These are phyloP conservation scores for Actenoides hombroni DNA, from an alignment of 2,113 vertebrate genomes.

Conservation along the genomic window DNA sequence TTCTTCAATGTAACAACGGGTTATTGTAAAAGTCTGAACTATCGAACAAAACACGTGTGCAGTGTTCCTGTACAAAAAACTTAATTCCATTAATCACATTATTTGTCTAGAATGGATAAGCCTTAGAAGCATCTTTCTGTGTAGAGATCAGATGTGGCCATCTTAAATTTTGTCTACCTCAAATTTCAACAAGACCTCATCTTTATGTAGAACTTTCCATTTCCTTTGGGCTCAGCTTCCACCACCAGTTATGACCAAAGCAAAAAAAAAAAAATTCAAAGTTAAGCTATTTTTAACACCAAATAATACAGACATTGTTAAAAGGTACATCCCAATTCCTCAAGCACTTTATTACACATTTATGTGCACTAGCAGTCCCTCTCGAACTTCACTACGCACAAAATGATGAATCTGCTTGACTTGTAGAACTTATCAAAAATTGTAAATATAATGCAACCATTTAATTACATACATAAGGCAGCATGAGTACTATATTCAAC, in stretches of 20 bases:
- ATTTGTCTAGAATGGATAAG: not conserved
- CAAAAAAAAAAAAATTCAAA: not conserved
- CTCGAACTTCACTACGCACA: rapidly evolving
- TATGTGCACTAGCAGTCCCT: not conserved
- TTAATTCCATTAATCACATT: not conserved
- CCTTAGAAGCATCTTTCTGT: not conserved
- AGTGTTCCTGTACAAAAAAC: not conserved
- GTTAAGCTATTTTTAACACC: not conserved
- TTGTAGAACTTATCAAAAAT: not conserved
- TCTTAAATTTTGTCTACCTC: not conserved
- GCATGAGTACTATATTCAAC: not conserved
- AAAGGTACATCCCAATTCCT: not conserved
- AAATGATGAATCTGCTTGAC: not conserved
- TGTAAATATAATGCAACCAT: not conserved
- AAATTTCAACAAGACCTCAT: not conserved
- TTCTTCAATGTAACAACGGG: not conserved
- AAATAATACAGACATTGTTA: not conserved
- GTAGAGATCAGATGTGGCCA: not conserved
- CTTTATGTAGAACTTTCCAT: not conserved
- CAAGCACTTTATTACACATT: not conserved
- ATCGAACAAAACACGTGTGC: not conserved
- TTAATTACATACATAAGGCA: not conserved
- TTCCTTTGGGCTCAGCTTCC: not conserved
- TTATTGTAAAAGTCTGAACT: not conserved
- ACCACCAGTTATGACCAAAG: not conserved